These are phyloP conservation scores for Eupithecia tripunctaria DNA, from an alignment of 2,888 invertebrate species.

Conservation along the genomic window DNA sequence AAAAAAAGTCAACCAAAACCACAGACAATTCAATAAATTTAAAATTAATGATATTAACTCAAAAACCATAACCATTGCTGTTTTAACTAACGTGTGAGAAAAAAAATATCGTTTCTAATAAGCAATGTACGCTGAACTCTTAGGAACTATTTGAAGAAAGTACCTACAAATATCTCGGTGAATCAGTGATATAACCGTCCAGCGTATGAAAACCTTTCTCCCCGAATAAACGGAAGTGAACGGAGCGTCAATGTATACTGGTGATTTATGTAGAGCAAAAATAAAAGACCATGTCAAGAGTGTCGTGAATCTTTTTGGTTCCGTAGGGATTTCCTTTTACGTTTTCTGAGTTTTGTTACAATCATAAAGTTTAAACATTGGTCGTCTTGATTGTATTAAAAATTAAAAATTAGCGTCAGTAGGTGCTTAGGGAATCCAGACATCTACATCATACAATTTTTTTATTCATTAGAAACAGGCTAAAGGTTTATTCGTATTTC, in stretches of 20 bases:
- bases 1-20: conserved; percentile 32
- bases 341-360: background rate
- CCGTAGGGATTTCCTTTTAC: conserved; percentile 44
- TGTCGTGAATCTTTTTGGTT: conserved; percentile 47
- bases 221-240: conserved; percentile 4
- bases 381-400: background rate
- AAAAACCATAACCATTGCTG: conserved; percentile 27
- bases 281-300: conserved; percentile 47
- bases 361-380: background rate
- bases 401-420: background rate
- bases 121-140: conserved; percentile 39
- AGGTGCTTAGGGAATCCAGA: background rate
- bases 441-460: too few species aligned
- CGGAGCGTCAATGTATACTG: conserved; percentile 35
- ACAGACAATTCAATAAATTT: background rate
- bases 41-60: background rate
- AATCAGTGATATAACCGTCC: conserved; percentile 54
- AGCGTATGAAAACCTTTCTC: conserved; percentile 39
- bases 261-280: conserved; percentile 49
- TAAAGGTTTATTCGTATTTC: too few species aligned
- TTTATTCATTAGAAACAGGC: too few species aligned
- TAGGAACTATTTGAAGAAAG: background rate
- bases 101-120: background rate
- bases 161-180: conserved; percentile 35
- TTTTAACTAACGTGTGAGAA: background rate